Evolutionary conservation across 2,797 vertebrate genomes (phyloP), one percentile per base, ranked within the genome.

Genomic region (Eutrigla gurnardus): DNA sequence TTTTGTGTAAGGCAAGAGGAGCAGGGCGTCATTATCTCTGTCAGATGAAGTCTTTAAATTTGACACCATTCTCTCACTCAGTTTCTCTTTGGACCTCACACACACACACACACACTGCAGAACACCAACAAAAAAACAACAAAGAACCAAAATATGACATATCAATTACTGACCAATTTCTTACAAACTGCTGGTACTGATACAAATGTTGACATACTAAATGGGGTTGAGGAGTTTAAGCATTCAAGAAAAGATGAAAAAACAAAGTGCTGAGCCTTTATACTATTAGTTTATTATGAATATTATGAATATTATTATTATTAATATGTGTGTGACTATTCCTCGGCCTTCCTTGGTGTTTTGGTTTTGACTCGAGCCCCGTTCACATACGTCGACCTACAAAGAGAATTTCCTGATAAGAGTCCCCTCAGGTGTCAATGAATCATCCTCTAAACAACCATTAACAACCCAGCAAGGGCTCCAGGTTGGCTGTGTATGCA

Each of bases 41-140:
- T 83, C 81, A 85, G 60, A 78, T 45, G n/a, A 83, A 85, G 75
- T 81, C 67, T 86, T 88, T 73, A 39, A 84, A 62, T 90, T 69
- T 91, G 89, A 89, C 88, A 91, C 86, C 82, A 92, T 88, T 90
- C 87, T 93, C 82, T 92, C 85, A 89, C 79, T 90, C 69, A 35
- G 5, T 18, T 77, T 87, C 85, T 90, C 86, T 81, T 73, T 80
- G 72, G 82, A 74, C 62, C 40, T 32, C 75, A 69, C 58, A 63
- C 1, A 66, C n/a, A 69, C 46, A 64, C 18, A 70, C 37, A 32
- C 57, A 59, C 32, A 55, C 2, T 18, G 12, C 58, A 32, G 32
- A 74, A 40, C 53, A 58, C 80, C 66, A 61, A 80, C 54, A 75
- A 78, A 73, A 66, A 74, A 54, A 68, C 73, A 68, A 66, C 65